Evolutionary conservation across 2,113 vertebrate genomes (phyloP), one percentile per base, ranked within the genome.

Genomic region (Phycodurus eques): DNA sequence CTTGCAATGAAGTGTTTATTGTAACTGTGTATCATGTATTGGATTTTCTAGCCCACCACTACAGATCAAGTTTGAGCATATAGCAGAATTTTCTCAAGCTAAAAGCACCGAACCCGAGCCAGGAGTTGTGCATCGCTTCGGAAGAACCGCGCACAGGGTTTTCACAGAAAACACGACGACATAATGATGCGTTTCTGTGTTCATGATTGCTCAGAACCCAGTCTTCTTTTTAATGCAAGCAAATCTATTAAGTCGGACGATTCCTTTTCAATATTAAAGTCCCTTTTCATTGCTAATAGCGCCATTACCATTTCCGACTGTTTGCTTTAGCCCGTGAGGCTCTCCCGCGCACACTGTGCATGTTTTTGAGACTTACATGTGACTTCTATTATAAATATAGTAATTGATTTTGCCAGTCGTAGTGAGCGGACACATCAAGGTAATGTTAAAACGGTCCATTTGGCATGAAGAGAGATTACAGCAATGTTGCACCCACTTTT

Each of bases 361-460:
- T 65, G 56, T 74, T 66, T 68, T 14, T 60, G 46, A 76, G 64
- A 69, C 51, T 61, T 68, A 75, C 33, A 56, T 77, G 53, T 72
- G 77, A 76, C 70, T 65, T 42, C 39, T 43, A 80, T 73, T 81
- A 62, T 67, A 67, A 70, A 59, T 57, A 59, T 73, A 60, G 63
- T 74, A 60, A 74, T 80, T 69, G 54, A 56, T 76, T 82, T 75
- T 68, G 69, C 49, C 74, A 67, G 59, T 46, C 53, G n/a, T 54
- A 44, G 63, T 70, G 71, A 67, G 72, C 66, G 83, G 63, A 71
- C 73, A 80, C 51, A 70, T 46, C n/a, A 5, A 27, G 42, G 64
- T 61, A 74, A 75, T 51, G 61, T 39, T 53, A 9, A 17, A 74
- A 71, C 47, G 46, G 62, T 78, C 64, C 49, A 73, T 76, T 78